Base-by-base conservation (phyloP, 2,797 vertebrate genomes). In the Lagorchestes hirsutus region DNA sequence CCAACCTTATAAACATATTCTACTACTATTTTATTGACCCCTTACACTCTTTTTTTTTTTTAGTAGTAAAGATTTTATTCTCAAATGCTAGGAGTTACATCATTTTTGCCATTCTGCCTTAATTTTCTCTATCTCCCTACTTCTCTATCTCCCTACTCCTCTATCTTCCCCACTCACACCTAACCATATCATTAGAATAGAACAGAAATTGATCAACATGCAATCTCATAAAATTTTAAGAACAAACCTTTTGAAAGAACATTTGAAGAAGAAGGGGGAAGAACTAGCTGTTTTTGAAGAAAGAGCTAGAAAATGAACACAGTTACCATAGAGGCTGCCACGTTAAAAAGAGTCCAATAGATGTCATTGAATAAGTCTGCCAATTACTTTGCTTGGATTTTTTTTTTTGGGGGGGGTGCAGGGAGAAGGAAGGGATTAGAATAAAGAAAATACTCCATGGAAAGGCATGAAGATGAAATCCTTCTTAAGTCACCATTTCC, bases 391-490 rank as follows among this genome's bases (percentile, higher is more conserved):
- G n/a, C n/a, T 74, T 18, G 34, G n/a, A 74, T 74, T 18, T n/a
- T 67, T 67, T 34, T 62, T 34, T 31, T 31, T 28, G 9, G 1
- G 29, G 2, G 16, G n/a, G 6, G 3, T 2, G 28, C 29, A 10
- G 34, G 67, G 5, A 40, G 67, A 74, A 40, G 8, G 67, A 22
- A 74, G 6, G 18, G n/a, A 24, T 57, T 82, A 94, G 29, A 95
- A 31, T 1, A 58, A 91, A 91, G 50, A 74, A 91, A 4, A 46
- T 54, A 74, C 54, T 90, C 52, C 34, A 4, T 93, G 94, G 91
- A 95, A 97, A 95, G 62, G 24, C 11, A 55, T 55, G 56, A 95
- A 92, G 91, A 93, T n/a, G 6, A n/a, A 93, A 59, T 90, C 31
- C 28, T 95, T 82, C 67, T 34, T 40, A 62, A 95, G 55, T 96